Percentiles rank a stretch among this genome's conserved stretches.
phyloP scores from a whole-genome alignment of 2,888 invertebrate genomes.

The Venustoraphidia nigricollis region DNA sequence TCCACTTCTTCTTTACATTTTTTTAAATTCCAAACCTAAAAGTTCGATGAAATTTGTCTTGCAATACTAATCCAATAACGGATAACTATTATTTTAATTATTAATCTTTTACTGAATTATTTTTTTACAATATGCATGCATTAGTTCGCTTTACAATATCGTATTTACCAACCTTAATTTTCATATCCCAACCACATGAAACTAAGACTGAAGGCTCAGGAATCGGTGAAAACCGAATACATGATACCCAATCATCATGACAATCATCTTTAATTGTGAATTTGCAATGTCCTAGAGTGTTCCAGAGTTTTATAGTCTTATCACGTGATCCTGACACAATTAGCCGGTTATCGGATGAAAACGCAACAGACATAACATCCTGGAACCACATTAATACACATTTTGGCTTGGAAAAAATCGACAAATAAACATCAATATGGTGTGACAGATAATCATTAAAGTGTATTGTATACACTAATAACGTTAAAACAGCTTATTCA shows the following conservation, averaged over 20 bases:
- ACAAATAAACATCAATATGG: background rate
- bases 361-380: conserved; percentile 98
- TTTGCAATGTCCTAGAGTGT: conserved; percentile 98
- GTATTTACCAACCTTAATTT: conserved; percentile 59
- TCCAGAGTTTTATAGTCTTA: conserved; percentile 99
- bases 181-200: conserved; percentile 96
- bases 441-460: too few species aligned
- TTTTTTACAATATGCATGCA: too few species aligned
- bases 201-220: conserved; percentile 97
- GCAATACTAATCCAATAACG: conserved; percentile 3
- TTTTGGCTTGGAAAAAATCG: conserved; percentile 2
- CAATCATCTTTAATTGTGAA: conserved; percentile 95
- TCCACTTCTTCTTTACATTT: conserved; percentile 98
- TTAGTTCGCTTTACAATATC: too few species aligned
- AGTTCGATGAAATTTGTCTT: conserved; percentile 8
- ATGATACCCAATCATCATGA: conserved; percentile 94
- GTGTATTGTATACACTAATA: too few species aligned
- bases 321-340: conserved; percentile 98
- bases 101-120: too few species aligned
- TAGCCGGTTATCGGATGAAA: conserved; percentile 99
- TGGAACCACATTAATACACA: conserved; percentile 23
- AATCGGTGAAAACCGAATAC: conserved; percentile 96
- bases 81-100: conserved; percentile 8
- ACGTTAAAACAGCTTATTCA: too few species aligned
- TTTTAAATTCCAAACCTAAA: conserved; percentile 90